Evolutionary conservation across 2,888 invertebrate species (phyloP).

Genomic region (Athrips mouffetella): DNA sequence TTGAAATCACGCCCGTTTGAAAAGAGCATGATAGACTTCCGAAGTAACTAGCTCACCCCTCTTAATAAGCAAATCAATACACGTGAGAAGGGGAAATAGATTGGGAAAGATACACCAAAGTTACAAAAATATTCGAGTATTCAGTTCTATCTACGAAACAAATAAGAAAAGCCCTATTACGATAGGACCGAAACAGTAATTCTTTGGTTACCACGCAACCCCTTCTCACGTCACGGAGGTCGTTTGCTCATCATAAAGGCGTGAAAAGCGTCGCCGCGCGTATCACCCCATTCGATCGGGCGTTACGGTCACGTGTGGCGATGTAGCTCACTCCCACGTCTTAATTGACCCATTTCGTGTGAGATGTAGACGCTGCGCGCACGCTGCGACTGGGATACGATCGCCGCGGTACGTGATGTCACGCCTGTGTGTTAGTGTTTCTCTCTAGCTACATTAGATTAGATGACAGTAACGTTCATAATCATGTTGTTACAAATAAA

Average conservation of each 20-base stretch:
- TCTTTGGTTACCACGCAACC: not conserved
- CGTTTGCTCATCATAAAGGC: slow-evolving; percentile 55
- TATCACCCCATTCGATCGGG: slow-evolving; percentile 57
- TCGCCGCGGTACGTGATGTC: slow-evolving; percentile 68
- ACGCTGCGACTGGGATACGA: slow-evolving; percentile 68
- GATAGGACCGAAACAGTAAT: too few relatives aligned
- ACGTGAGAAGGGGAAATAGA: not conserved
- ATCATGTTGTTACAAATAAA: too few relatives aligned
- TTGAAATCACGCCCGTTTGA: slow-evolving; percentile 2
- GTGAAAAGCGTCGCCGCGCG: slow-evolving; percentile 64
- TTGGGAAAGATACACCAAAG: not conserved
- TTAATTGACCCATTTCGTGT: slow-evolving; percentile 78
- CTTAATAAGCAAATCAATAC: not conserved
- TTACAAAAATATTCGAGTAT: not conserved
- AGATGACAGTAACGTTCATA: not conserved
- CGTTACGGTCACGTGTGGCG: slow-evolving; percentile 70
- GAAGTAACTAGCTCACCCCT: not conserved
- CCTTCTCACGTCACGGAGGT: slow-evolving; percentile 38
- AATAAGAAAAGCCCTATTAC: too few relatives aligned
- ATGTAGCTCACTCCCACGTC: slow-evolving; percentile 67
- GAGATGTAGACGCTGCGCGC: slow-evolving; percentile 51
- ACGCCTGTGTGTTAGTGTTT: slow-evolving; percentile 25
- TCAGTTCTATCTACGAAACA: too few relatives aligned
- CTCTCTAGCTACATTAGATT: not conserved
- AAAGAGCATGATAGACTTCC: not conserved